phyloP scores from a whole-genome alignment of 2,797 vertebrate genomes.

The Carcharodon carcharias region DNA sequence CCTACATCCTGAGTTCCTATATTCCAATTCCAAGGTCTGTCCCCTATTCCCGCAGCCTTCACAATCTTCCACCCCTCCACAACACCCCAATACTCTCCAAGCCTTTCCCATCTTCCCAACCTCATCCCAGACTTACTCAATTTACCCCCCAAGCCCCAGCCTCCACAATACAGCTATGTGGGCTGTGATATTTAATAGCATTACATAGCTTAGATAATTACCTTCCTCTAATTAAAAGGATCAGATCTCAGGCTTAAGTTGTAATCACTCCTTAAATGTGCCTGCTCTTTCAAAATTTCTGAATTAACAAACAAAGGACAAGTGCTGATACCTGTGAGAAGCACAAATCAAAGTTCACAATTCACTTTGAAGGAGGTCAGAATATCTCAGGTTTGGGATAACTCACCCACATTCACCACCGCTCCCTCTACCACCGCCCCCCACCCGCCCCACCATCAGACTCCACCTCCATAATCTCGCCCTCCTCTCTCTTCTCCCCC shows the following conservation, averaged over 20 bases:
- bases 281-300: background rate
- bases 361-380: background rate
- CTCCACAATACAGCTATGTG: background rate
- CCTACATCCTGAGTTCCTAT: background rate
- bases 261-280: background rate
- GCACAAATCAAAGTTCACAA: background rate
- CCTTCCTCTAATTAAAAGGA: slow-evolving; percentile 55
- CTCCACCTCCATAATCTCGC: background rate
- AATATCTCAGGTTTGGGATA: background rate
- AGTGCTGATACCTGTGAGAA: background rate
- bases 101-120: background rate
- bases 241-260: slow-evolving; percentile 42
- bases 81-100: no score
- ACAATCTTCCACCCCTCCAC: no score
- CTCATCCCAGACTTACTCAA: background rate
- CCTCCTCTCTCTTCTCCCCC: background rate
- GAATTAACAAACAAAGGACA: background rate
- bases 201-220: slow-evolving; percentile 46
- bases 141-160: no score
- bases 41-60: no score
- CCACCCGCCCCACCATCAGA: background rate
- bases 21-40: no score
- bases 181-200: slow-evolving; percentile 48
- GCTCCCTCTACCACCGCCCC: background rate
- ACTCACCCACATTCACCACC: background rate